Conservation (phyloP, 2,888 invertebrate genomes). For the Trachelus troglodyta region DNA sequence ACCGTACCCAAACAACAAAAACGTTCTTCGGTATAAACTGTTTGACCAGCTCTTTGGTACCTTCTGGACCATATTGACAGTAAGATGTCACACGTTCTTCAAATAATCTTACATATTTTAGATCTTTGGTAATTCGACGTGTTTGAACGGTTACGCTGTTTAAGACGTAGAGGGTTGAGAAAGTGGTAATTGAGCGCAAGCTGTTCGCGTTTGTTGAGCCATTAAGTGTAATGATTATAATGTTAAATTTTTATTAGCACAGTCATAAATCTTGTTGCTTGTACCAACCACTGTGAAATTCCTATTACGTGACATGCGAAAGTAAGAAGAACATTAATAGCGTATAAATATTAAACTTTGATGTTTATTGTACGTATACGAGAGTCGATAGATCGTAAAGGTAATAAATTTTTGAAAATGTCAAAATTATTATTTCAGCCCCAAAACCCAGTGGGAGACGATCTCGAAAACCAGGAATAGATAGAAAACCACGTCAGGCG, state of each 20-base stretch:
- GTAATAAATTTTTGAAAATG: not conserved
- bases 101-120: slow-evolving; percentile 48
- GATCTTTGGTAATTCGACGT: slow-evolving; percentile 33
- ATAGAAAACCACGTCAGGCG: slow-evolving; percentile 95
- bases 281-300: not conserved
- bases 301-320: not conserved
- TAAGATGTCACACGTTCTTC: slow-evolving; percentile 52
- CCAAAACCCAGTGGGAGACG: slow-evolving; percentile 84
- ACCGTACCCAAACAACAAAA: slow-evolving; percentile 42
- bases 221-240: slow-evolving; percentile 42
- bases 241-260: slow-evolving; percentile 50
- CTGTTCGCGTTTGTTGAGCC: slow-evolving; percentile 38
- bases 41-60: slow-evolving; percentile 50
- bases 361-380: not conserved
- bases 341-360: not conserved
- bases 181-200: slow-evolving; percentile 48
- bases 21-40: slow-evolving; percentile 53
- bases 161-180: slow-evolving; percentile 24
- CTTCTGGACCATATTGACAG: slow-evolving; percentile 43
- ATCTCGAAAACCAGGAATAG: slow-evolving; percentile 87
- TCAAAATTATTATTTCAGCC: slow-evolving; percentile 68
- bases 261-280: slow-evolving; percentile 33
- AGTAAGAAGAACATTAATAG: not conserved
- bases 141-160: slow-evolving; percentile 29
- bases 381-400: not conserved